Base-by-base conservation (phyloP, 2,113 vertebrate species). In the Cinclus mexicanus region DNA sequence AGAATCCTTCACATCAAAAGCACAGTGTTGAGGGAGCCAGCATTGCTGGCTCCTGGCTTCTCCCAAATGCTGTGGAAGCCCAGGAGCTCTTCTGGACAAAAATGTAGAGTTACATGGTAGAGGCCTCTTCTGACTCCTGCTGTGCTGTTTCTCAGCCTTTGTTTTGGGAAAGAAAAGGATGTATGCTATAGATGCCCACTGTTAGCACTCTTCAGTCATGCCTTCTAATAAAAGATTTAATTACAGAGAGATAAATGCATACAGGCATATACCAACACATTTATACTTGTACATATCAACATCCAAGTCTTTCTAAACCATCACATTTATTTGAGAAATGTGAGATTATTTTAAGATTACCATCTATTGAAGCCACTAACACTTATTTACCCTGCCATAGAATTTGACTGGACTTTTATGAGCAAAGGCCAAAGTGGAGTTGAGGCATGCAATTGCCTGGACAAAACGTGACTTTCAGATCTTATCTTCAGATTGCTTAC, bases 1-100 rank as follows among this genome's bases (percentile, higher is more conserved):
- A 87, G 81, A 46, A 90, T 39, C 83, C 28, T 86, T 80, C 1
- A 2, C 50, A 77, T 83, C 71, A 75, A 53, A 89, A 90, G 39
- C 7, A 2, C 35, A 53, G 42, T 0, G 0, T 7, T 68, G 59
- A 49, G n/a, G 46, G 53, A 69, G 53, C 16, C 68, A 84, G 25
- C 0, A 1, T 26, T 2, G 3, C 55, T 0, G 2, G 39, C 35
- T 92, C 35, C 35, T 2, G 5, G 29, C 41, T 92, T 70, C 37
- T 75, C 33, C 42, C 0, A 4, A 26, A 37, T 56, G 49, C 35
- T 22, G 5, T 29, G n/a, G 49, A 22, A 88, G 35, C 19, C 53
- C 44, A 16, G 42, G 57, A 64, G 26, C n/a, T 42, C 9, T 79
- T 52, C 49, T 33, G 28, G 90, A 64, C 24, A 44, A 6, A 2